Base-by-base conservation (phyloP, 2,888 invertebrate species). In the Antheraea assamensis region DNA sequence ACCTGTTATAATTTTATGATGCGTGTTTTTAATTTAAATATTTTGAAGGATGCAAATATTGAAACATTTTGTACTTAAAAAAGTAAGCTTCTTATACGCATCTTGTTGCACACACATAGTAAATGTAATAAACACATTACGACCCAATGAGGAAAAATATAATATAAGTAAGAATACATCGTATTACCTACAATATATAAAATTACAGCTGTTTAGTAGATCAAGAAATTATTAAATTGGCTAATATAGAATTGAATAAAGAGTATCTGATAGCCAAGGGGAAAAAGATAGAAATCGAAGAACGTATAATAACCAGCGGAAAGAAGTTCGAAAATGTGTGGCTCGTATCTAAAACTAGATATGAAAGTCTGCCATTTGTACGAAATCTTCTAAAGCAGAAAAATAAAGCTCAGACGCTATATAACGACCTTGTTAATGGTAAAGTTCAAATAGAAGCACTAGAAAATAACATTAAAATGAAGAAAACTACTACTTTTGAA, bases 321-420 rank as follows among this genome's bases (percentile, higher is more conserved):
- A 88, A 86, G 70, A 92, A 88, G 79, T 92, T 92, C 77, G 91
- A 93, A 79, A 79, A 85, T 2, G 73, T 90, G 24, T 93, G 94
- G 93, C 31, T 83, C 52, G 78, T 83, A 73, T 82, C 87, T 73
- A 91, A 92, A 80, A 82, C 77, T 52, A 83, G 88, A 80, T 92
- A 86, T 77, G 91, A 93, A 81, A 91, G 85, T 75, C 85, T 92
- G 74, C 88, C 88, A 52, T 86, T 83, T 72, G 88, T 92, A n/a
- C 85, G 90, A 80, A 86, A 85, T 72, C 81, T 87, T 75, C 75
- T 89, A 0, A 76, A 85, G 73, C 80, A 79, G 21, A 82, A 78
- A 75, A 84, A 86, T 74, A 85, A 79, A 75, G 77, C 76, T 24
- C 74, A 87, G 73, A 73, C 47, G 19, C 74, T 88, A 1, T 79